Base-by-base conservation (phyloP, 2,888 invertebrate species). In the Drosophila lutescens region DNA sequence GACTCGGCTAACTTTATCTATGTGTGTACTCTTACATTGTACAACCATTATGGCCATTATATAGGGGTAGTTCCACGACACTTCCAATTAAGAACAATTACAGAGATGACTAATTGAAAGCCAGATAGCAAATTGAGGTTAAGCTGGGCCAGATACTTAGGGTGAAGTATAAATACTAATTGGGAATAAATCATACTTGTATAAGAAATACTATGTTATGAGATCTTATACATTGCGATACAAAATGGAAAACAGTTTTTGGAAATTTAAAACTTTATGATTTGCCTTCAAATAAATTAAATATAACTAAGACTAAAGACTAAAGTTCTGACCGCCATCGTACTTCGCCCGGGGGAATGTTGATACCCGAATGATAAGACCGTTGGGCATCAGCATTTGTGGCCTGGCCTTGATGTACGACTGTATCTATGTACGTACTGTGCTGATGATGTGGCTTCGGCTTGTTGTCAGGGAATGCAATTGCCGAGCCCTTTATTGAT, bases 401-500 rank as follows among this genome's bases (percentile, higher is more conserved):
- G 63, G 65, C 58, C 49, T 72, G 57, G 54, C 66, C 68, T 56
- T 56, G 69, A 55, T 36, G 46, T 15, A 43, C 20, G 44, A 30
- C 12, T 10, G 41, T 50, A 60, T 38, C 23, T 23, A 60, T 17
- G n/a, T 41, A 8, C 23, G 10, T 20, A n/a, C 15, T 13, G 38
- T 32, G 41, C 47, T 65, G 41, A 61, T 56, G 62, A 61, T 71
- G 71, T 56, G 56, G 62, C 62, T 63, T 40, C 43, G 30, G 56
- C 41, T 4, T 51, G 60, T 38, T 54, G 66, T 54, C 76, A 63
- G 72, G 74, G 67, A 80, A 61, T 77, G 74, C 81, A 79, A 69
- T 71, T 72, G 81, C 67, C 82, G 86, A 78, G 84, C 86, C 86
- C 79, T 83, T 83, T 83, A 83, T 83, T 72, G 72, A 72, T 72